phyloP scores from a whole-genome alignment of 2,888 invertebrate species.

The Leucozona laternaria region DNA sequence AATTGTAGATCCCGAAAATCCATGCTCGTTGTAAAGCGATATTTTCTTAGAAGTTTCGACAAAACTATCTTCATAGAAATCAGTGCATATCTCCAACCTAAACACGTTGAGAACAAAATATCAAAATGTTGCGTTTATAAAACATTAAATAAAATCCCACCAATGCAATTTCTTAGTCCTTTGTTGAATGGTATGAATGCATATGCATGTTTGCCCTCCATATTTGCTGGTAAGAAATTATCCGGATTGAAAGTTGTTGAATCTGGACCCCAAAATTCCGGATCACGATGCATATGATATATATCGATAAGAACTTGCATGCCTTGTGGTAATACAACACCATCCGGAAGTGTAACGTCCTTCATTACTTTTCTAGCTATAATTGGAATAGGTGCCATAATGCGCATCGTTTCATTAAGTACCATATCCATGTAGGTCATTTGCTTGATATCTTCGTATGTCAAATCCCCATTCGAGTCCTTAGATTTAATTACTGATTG shows the following conservation, averaged over 20 bases:
- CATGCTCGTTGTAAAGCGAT: conserved; percentile 80
- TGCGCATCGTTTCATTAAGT: conserved; percentile 81
- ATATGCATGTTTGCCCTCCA: conserved; percentile 80
- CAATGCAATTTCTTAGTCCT: conserved; percentile 82
- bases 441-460: conserved; percentile 79
- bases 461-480: conserved; percentile 78
- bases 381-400: conserved; percentile 81
- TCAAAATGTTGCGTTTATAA: background rate
- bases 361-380: conserved; percentile 79
- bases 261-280: conserved; percentile 81
- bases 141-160: conserved; percentile 66
- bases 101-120: background rate
- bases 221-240: conserved; percentile 81
- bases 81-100: conserved; percentile 81
- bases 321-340: conserved; percentile 80
- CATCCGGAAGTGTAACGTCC: conserved; percentile 79
- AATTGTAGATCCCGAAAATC: conserved; percentile 80
- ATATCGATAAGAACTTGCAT: conserved; percentile 80
- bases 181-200: conserved; percentile 82
- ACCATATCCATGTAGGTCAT: conserved; percentile 81
- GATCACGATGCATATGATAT: conserved; percentile 81
- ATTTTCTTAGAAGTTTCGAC: conserved; percentile 80
- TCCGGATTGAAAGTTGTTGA: conserved; percentile 82
- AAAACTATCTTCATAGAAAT: conserved; percentile 80
- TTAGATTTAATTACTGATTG: conserved; percentile 77